Conservation (phyloP, 2,113 vertebrate genomes). For the Rhombomys opimus region DNA sequence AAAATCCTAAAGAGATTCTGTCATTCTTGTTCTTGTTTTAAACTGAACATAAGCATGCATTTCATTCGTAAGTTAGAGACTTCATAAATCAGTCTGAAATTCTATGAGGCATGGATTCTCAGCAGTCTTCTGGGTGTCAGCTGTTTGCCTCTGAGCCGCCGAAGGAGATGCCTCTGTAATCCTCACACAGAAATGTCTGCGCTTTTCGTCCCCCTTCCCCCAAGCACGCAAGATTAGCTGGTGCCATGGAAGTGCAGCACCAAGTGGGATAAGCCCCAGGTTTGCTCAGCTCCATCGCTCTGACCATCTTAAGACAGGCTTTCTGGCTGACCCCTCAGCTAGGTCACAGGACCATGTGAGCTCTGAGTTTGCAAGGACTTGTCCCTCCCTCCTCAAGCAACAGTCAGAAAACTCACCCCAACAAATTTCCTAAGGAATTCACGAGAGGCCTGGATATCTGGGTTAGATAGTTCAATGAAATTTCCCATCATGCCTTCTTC, state of each 20-base stretch:
- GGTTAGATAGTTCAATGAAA: constrained; percentile 93
- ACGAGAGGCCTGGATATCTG: constrained; percentile 93
- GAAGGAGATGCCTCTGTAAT: neutral
- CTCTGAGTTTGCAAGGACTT: neutral
- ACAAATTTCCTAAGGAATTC: constrained; percentile 95
- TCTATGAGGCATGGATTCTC: neutral
- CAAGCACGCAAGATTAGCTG: neutral
- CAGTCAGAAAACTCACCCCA: constrained; percentile 89
- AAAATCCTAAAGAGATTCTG: neutral
- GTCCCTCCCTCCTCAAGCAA: constrained; percentile 41
- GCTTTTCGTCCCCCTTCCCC: neutral
- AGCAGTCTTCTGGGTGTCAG: neutral
- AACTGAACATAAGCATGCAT: neutral
- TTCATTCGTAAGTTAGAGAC: constrained; percentile 34
- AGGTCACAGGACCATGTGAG: neutral
- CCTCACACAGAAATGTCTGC: neutral
- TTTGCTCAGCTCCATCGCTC: neutral
- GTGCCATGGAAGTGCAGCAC: neutral
- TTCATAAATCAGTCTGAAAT: constrained; percentile 22
- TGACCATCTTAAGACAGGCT: constrained; percentile 42
- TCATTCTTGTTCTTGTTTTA: constrained; percentile 46
- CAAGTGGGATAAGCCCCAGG: neutral
- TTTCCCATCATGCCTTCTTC: constrained; percentile 99
- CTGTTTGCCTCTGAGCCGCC: neutral
- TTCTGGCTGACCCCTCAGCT: neutral